These are phyloP conservation scores for Drosophila kepulauana DNA, from an alignment of 1,140 invertebrate genomes.

Conservation along the genomic window DNA sequence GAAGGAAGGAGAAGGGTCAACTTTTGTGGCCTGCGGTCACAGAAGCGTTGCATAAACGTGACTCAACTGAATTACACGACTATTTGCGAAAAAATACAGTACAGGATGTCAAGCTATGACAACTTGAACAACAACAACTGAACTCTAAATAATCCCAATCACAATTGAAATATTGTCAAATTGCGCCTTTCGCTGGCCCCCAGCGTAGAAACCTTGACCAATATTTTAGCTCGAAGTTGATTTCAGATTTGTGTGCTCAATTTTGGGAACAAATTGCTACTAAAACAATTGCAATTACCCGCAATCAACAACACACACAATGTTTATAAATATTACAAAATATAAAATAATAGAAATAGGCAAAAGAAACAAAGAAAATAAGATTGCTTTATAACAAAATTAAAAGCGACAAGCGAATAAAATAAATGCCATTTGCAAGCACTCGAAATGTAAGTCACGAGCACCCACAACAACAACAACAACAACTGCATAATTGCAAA, in stretches of 20 bases:
- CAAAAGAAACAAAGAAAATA: not conserved
- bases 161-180: slow-evolving; percentile 63
- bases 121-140: slow-evolving; percentile 33
- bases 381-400: slow-evolving; percentile 54
- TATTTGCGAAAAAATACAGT: slow-evolving; percentile 64
- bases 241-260: slow-evolving; percentile 10
- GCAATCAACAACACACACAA: slow-evolving; percentile 42
- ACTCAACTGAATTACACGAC: slow-evolving; percentile 77
- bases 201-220: slow-evolving; percentile 70
- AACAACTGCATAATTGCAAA: slow-evolving; percentile 73
- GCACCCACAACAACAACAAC: slow-evolving; percentile 32
- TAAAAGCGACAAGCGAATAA: slow-evolving; percentile 62
- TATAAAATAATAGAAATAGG: slow-evolving; percentile 37
- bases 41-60: slow-evolving; percentile 62
- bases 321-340: slow-evolving; percentile 71
- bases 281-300: slow-evolving; percentile 70
- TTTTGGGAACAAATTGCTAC: slow-evolving; percentile 73
- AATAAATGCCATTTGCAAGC: slow-evolving; percentile 71
- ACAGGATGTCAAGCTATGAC: slow-evolving; percentile 60
- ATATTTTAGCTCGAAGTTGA: slow-evolving; percentile 48
- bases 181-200: slow-evolving; percentile 72
- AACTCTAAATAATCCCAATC: slow-evolving; percentile 41
- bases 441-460: slow-evolving; percentile 76
- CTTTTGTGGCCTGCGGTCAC: slow-evolving; percentile 52
- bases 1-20: slow-evolving; percentile 30